phyloP scores from a whole-genome alignment of 2,797 vertebrate genomes.

The Poecilia picta region DNA sequence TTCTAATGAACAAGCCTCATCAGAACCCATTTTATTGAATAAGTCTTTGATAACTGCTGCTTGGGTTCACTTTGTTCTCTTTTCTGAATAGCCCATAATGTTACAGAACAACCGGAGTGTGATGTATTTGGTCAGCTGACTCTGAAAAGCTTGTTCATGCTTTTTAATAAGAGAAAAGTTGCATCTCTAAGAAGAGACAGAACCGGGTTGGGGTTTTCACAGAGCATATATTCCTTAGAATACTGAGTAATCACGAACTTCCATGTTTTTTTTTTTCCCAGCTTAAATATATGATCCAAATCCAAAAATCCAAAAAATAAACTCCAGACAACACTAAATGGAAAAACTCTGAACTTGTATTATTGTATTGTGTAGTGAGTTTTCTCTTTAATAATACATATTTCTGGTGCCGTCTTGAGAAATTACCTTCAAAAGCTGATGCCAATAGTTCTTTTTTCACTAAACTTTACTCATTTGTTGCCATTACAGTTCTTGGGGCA shows the following conservation, averaged over 20 bases:
- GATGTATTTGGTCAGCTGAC: constrained; percentile 7
- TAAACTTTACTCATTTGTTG: constrained; percentile 30
- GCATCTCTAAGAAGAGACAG: not conserved
- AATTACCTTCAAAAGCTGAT: constrained; percentile 41
- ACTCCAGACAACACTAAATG: not conserved
- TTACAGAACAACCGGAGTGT: not conserved
- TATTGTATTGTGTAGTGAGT: not conserved
- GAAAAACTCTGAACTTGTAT: not conserved
- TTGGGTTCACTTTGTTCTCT: not conserved
- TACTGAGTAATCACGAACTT: constrained; percentile 9
- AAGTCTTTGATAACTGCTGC: not conserved
- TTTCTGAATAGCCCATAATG: not conserved
- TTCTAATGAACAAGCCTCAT: not conserved
- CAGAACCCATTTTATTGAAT: not conserved
- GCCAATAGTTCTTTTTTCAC: constrained; percentile 47
- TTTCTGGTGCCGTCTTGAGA: constrained; percentile 15
- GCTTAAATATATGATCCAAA: not conserved
- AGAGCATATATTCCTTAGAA: not conserved
- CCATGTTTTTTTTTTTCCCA: not conserved
- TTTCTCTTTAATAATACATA: constrained; percentile 1
- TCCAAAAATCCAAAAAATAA: not conserved
- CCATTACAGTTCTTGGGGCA: constrained; percentile 25
- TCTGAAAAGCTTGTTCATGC: constrained; percentile 19
- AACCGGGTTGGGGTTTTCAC: constrained; percentile 1
- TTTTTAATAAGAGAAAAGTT: constrained; percentile 18